Conservation (phyloP, 1,140 invertebrate genomes). For the Drosophila arizonae region DNA sequence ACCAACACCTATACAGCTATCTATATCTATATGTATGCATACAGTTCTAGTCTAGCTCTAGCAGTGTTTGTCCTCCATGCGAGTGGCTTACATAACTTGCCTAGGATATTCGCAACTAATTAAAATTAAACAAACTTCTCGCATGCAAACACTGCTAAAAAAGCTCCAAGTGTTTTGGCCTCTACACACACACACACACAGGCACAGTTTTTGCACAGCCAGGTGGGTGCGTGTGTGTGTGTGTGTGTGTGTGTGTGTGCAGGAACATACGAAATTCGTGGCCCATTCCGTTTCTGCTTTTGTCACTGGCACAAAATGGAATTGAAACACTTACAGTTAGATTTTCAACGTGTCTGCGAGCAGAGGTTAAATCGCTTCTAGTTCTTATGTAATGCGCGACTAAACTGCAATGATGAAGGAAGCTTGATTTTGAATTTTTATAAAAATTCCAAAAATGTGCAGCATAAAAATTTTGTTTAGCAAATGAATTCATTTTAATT, state of each 20-base stretch:
- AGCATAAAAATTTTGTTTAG: no score
- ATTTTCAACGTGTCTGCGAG: constrained; percentile 17
- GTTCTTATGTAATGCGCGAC: constrained; percentile 58
- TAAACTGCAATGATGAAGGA: not conserved
- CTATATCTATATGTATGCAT: no score
- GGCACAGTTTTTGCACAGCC: constrained; percentile 40
- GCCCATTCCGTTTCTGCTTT: constrained; percentile 32
- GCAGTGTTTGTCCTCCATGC: not conserved
- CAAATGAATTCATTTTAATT: no score
- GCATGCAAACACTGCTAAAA: constrained; percentile 56
- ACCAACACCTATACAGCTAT: not conserved
- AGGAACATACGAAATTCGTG: constrained; percentile 60
- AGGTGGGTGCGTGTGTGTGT: constrained; percentile 26
- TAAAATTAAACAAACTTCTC: constrained; percentile 76
- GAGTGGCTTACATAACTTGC: constrained; percentile 62
- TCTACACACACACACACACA: constrained; percentile 40
- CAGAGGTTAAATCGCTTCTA: constrained; percentile 32
- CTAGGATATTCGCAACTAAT: constrained; percentile 56
- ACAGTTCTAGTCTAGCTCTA: not conserved
- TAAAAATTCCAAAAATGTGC: no score
- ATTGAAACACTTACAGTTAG: constrained; percentile 67
- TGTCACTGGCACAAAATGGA: constrained; percentile 45
- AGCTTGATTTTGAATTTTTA: no score
- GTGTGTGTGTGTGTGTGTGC: constrained; percentile 34
- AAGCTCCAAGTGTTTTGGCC: constrained; percentile 55